Base-by-base conservation (phyloP, 2,797 vertebrate species). In the Girardinus metallicus region DNA sequence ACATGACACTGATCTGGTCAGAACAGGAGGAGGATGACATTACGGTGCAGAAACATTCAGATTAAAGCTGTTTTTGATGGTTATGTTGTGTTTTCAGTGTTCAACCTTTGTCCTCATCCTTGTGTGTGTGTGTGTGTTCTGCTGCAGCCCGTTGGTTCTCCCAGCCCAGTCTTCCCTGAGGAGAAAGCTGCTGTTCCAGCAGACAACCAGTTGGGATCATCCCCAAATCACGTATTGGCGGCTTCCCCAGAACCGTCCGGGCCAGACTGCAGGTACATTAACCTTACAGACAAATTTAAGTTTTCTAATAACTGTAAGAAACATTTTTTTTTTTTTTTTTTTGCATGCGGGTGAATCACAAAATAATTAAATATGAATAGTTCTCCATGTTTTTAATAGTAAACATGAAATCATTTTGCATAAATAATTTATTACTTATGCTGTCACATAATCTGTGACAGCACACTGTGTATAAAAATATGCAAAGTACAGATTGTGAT, bases 141-240 rank as follows among this genome's bases (percentile, higher is more conserved):
- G 55, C 73, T 83, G 46, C 89, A 94, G 94, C 89, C 91, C 90
- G 86, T 91, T 87, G 85, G 85, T 91, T 92, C 94, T 62, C 94
- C 92, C 86, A 85, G 97, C 91, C 95, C 96, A n/a, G 94, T 96
- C 46, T 94, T 95, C 82, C 91, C 89, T 29, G 88, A 86, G 70
- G 94, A 95, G 71, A 80, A 18, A 2, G 6, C 34, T 0, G 1
- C 39, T 57, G 80, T 9, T 34, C 71, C 8, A 70, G 43, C 80
- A 0, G 47, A 66, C 53, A 9, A 9, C 10, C 76, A 12, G 3
- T 29, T 53, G 0, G 53, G 68, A 29, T 71, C 74, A 21, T 55
- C 51, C 74, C 31, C 5, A n/a, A 77, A 78, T 76, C 84, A 44
- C 0, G 0, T 0, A 57, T n/a, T 78, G 4, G 72, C 51, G 66